Percentiles rank a stretch among this genome's conserved stretches.
Conservation (phyloP, 1,140 invertebrate genomes). For the Onthophagus taurus region DNA sequence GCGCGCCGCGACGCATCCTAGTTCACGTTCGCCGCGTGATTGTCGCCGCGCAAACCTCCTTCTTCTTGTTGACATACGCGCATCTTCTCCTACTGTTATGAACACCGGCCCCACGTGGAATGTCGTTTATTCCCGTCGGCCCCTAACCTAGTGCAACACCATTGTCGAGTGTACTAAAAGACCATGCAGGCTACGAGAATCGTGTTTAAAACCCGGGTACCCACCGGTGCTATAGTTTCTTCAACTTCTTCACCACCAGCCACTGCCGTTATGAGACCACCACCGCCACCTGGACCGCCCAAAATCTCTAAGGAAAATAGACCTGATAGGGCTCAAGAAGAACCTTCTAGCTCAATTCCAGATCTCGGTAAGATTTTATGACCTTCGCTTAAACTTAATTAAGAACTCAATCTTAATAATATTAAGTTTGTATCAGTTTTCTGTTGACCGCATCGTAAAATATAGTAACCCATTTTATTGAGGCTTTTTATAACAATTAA, state of each 20-base stretch:
- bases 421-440: too few relatives aligned
- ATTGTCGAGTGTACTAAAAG: background rate
- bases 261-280: slow-evolving; percentile 37
- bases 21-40: background rate
- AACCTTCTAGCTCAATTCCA: slow-evolving; percentile 73
- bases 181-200: slow-evolving; percentile 34
- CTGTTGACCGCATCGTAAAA: too few relatives aligned
- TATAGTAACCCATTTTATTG: too few relatives aligned
- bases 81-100: background rate
- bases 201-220: slow-evolving; percentile 29
- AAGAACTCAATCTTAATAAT: too few relatives aligned
- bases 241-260: slow-evolving; percentile 24
- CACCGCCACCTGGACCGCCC: slow-evolving; percentile 46
- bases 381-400: too few relatives aligned
- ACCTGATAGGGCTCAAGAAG: slow-evolving; percentile 44
- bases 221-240: slow-evolving; percentile 27
- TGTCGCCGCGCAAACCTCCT: too few relatives aligned
- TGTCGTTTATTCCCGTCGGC: background rate
- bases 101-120: background rate
- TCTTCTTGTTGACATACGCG: too few relatives aligned
- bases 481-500: too few relatives aligned
- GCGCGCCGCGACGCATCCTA: slow-evolving; percentile 11
- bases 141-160: background rate
- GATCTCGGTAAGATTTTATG: slow-evolving; percentile 62
- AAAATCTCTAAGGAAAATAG: slow-evolving; percentile 34